Evolutionary conservation across 2,888 invertebrate species (phyloP).

Genomic region (Acrobasis consociella): DNA sequence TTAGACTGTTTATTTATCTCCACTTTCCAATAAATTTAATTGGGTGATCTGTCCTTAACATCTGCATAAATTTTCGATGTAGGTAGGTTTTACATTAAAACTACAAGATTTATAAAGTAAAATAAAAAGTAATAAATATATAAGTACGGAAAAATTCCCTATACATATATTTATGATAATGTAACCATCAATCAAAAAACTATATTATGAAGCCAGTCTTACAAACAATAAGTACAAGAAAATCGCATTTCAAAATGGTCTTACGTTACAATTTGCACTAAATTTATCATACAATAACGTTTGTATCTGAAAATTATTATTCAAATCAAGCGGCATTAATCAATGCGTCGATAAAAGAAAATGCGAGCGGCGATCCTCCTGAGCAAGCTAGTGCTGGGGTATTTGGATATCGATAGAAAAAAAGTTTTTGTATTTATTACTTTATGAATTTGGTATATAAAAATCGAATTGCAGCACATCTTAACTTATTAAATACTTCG

Average conservation of each 20-base stretch:
- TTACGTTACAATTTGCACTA: constrained; percentile 81
- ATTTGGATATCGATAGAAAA: constrained; percentile 15
- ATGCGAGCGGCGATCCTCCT: constrained; percentile 71
- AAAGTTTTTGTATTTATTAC: not conserved
- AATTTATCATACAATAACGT: constrained; percentile 83
- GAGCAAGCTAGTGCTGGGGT: constrained; percentile 53
- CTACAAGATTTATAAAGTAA: no score
- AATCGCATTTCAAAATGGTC: constrained; percentile 54
- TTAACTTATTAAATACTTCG: no score
- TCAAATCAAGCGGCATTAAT: constrained; percentile 81
- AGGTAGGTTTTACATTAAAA: no score
- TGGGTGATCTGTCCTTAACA: no score
- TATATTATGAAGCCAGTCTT: not conserved
- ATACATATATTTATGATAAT: not conserved
- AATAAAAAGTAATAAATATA: no score
- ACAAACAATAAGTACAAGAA: constrained; percentile 26
- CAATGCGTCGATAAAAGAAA: constrained; percentile 81
- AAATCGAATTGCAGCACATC: no score
- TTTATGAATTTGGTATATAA: no score
- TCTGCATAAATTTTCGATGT: no score
- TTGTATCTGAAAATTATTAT: constrained; percentile 81
- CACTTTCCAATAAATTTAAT: no score
- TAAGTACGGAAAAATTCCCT: no score
- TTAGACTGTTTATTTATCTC: no score
- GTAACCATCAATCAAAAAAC: not conserved